Conservation (phyloP, 2,888 invertebrate species). For the Drosophila gaucha region DNA sequence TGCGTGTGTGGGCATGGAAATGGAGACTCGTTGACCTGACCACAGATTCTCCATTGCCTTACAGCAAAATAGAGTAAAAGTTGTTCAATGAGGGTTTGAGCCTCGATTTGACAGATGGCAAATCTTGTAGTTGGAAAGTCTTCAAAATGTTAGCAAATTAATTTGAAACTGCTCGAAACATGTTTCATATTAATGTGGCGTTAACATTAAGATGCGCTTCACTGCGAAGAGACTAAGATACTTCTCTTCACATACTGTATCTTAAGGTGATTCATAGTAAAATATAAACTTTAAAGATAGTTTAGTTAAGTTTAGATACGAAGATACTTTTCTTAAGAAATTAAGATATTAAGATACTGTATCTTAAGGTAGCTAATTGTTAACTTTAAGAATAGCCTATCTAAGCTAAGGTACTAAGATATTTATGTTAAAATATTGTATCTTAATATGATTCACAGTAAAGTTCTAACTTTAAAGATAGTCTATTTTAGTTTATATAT, state of each 20-base stretch:
- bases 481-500: too few relatives aligned
- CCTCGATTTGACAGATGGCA: conserved; percentile 1
- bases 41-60: conserved; percentile 42
- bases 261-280: too few relatives aligned
- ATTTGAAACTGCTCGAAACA: background rate
- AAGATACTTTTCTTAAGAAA: background rate
- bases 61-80: background rate
- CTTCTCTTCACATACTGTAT: too few relatives aligned
- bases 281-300: background rate
- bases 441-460: too few relatives aligned
- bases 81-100: background rate
- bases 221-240: too few relatives aligned
- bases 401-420: background rate
- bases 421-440: background rate
- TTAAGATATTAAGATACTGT: too few relatives aligned
- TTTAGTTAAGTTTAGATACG: background rate
- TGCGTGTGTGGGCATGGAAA: conserved; percentile 28
- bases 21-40: conserved; percentile 48
- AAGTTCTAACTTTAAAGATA: too few relatives aligned
- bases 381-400: too few relatives aligned
- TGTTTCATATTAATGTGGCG: background rate
- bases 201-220: background rate
- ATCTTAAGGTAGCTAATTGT: background rate
- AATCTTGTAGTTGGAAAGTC: background rate
- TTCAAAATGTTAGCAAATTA: background rate